These are phyloP conservation scores for Oeneis ivallda DNA, from an alignment of 2,888 invertebrate genomes.

Conservation along the genomic window DNA sequence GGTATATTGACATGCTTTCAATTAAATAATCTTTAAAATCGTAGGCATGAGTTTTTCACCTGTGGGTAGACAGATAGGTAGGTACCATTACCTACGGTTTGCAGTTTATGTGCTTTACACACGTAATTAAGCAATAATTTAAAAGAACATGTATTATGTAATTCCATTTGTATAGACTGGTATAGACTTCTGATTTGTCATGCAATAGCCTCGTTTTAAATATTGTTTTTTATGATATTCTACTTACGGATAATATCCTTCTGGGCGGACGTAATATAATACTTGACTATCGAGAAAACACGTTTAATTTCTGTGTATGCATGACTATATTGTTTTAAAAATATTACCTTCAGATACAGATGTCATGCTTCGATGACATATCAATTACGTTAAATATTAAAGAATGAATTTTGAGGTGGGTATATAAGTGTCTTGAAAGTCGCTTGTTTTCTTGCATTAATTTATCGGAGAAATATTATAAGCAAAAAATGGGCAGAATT, in stretches of 20 bases:
- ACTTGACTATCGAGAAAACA: slow-evolving; percentile 29
- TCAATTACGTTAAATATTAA: slow-evolving; percentile 33
- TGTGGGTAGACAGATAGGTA: slow-evolving; percentile 35
- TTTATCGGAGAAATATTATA: background rate
- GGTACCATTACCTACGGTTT: slow-evolving; percentile 42
- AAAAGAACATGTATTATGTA: slow-evolving; percentile 54
- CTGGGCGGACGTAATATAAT: slow-evolving; percentile 32
- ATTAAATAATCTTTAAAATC: slow-evolving; percentile 47
- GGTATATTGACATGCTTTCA: slow-evolving; percentile 47
- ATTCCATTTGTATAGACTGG: slow-evolving; percentile 42
- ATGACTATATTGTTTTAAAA: slow-evolving; percentile 33
- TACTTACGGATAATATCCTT: slow-evolving; percentile 29
- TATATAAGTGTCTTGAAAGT: background rate
- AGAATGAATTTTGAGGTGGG: slow-evolving; percentile 11
- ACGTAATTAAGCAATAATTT: slow-evolving; percentile 65
- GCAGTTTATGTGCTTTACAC: slow-evolving; percentile 52
- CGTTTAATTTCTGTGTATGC: slow-evolving; percentile 26
- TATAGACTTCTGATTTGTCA: slow-evolving; percentile 34
- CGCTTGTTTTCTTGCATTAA: background rate
- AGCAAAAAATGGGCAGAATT: background rate
- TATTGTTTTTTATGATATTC: slow-evolving; percentile 36
- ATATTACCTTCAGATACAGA: slow-evolving; percentile 27
- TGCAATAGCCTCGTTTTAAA: slow-evolving; percentile 24
- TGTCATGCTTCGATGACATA: slow-evolving; percentile 29
- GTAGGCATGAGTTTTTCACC: slow-evolving; percentile 21